Conservation (phyloP, 2,888 invertebrate genomes). For the Helobdella robusta region DNA sequence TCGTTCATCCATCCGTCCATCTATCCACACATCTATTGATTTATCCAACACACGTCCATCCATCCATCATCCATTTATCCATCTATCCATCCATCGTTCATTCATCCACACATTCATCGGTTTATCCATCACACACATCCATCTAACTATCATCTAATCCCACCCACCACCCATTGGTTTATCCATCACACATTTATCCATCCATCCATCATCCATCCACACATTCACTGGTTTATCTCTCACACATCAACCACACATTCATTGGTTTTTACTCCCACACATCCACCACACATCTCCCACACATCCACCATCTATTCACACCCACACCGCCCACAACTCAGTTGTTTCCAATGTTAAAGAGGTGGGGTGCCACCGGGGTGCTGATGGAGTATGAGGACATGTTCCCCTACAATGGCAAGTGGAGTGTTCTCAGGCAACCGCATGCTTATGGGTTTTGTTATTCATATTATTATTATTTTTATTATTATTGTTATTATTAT, state of each 20-base stretch:
- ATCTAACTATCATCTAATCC: neutral
- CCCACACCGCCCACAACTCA: too few species aligned
- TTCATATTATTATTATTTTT: neutral
- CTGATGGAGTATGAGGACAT: constrained; percentile 78
- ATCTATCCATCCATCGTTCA: too few species aligned
- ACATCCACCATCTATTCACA: too few species aligned
- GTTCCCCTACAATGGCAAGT: constrained; percentile 64
- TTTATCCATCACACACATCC: neutral
- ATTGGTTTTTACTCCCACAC: too few species aligned
- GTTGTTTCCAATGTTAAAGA: constrained; percentile 46
- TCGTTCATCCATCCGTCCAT: constrained; percentile 3
- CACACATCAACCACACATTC: too few species aligned
- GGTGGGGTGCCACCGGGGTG: constrained; percentile 63
- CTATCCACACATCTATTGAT: neutral
- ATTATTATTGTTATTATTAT: constrained; percentile 9
- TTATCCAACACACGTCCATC: neutral
- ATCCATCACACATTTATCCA: too few species aligned
- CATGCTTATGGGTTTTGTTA: constrained; percentile 57
- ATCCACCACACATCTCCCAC: too few species aligned
- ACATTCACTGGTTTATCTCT: too few species aligned
- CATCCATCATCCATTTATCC: constrained; percentile 5
- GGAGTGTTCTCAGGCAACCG: constrained; percentile 57
- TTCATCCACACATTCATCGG: neutral
- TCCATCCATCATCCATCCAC: too few species aligned
- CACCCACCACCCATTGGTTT: neutral